Base-by-base conservation (phyloP, 92 coral and sea anemone genomes). In the Paragorgia papillata region DNA sequence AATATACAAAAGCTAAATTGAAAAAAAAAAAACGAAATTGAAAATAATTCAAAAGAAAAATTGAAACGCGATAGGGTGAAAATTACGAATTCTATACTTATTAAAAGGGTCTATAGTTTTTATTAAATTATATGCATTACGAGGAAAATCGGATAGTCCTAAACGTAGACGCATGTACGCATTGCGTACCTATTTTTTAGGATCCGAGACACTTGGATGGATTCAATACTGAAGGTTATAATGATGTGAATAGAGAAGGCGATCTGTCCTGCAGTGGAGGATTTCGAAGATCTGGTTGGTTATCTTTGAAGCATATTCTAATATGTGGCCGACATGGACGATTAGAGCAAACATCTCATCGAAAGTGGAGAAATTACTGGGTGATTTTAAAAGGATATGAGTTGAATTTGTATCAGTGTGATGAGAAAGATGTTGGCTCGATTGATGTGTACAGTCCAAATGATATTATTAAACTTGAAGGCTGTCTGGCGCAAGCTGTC, bases 361-460 rank as follows among this genome's bases (percentile, higher is more conserved):
- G 95, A 61, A 95, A 95, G 67, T 95, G 99, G 99, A 92, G 90
- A 37, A 95, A 92, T 64, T 91, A 86, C 79, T 95, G 99, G 99
- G 96, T 95, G 79, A 86, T 92, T 15, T 81, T 95, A 66, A 88
- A 80, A 56, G 90, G 77, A 50, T 89, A 89, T 20, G 90, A 92
- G 1, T 75, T 95, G 74, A 95, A 95, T 60, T 89, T 95, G 44
- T 87, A 91, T 75, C 91, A 88, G 31, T 95, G 99, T 59, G 92
- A 89, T 81, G 97, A 95, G 79, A 95, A 91, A 80, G 92, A 95
- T 40, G 97, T 95, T 37, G 90, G 97, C 32, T 85, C 99, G 29
- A 89, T 91, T 62, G 99, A 95, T 73, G 71, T 91, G 66, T 89
- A 91, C 65, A 88, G 89, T 41, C 90, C 99, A 12, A 87, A 79